Percentiles rank a stretch among this genome's conserved stretches.
phyloP scores from a whole-genome alignment of 2,888 invertebrate species.

The Stenichneumon culpator region DNA sequence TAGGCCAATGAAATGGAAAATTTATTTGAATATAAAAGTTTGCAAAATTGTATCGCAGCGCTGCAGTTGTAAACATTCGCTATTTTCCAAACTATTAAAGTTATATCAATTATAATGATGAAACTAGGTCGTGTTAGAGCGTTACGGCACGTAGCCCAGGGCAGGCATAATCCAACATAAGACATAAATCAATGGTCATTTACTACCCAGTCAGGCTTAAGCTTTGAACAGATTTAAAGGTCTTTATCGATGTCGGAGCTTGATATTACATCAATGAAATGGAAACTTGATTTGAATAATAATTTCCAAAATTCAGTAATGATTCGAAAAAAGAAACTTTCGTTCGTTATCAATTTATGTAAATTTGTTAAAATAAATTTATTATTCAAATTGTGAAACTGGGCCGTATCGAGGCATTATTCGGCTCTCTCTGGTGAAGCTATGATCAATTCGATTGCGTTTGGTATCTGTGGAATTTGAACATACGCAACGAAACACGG shows the following conservation, averaged over 20 bases:
- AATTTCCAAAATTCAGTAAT: background rate
- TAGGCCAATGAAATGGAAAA: background rate
- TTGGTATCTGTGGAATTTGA: background rate
- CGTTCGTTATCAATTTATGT: background rate
- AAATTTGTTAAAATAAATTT: background rate
- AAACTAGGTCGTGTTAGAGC: no score
- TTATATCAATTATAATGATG: no score
- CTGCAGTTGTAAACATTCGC: no score
- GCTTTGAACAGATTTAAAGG: background rate
- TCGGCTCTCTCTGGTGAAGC: background rate
- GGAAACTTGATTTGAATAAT: background rate
- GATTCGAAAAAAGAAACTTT: background rate
- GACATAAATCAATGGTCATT: no score
- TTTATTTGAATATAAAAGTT: background rate
- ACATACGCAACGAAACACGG: background rate
- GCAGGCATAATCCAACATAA: no score
- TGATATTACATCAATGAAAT: background rate
- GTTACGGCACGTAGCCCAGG: no score
- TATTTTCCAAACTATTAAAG: no score
- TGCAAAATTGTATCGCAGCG: no score
- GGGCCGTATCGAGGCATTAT: background rate
- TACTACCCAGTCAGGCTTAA: background rate
- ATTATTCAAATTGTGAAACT: background rate
- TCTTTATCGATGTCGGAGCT: background rate
- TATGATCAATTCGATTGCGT: background rate